Percentiles rank a stretch among this genome's conserved stretches.
phyloP scores from a whole-genome alignment of 1,140 invertebrate genomes.

The Drosophila tsacasi region DNA sequence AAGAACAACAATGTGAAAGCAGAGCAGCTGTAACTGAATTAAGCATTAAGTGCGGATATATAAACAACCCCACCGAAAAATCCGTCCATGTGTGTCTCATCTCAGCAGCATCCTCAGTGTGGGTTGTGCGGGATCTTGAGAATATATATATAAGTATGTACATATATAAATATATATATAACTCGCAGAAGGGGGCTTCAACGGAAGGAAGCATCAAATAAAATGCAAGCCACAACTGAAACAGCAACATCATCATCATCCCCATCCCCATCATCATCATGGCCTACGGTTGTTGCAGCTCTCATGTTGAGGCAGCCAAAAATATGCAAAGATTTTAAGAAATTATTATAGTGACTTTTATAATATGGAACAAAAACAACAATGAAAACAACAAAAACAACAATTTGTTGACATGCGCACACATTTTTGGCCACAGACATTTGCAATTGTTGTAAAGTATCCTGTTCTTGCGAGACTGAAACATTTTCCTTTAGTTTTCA shows the following conservation, averaged over 20 bases:
- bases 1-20: constrained; percentile 55
- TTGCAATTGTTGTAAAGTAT: constrained; percentile 72
- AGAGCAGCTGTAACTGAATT: constrained; percentile 81
- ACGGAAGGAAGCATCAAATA: constrained; percentile 81
- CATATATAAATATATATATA: constrained; percentile 12
- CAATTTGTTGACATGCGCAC: constrained; percentile 80
- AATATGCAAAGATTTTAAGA: constrained; percentile 78
- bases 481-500: constrained; percentile 50
- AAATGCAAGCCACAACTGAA: constrained; percentile 64
- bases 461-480: constrained; percentile 59
- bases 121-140: constrained; percentile 31
- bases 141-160: not conserved
- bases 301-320: constrained; percentile 31
- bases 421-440: constrained; percentile 63
- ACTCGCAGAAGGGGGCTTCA: constrained; percentile 51
- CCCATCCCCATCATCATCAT: not conserved
- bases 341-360: constrained; percentile 82
- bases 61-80: constrained; percentile 80
- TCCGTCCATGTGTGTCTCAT: constrained; percentile 47
- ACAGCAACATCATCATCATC: constrained; percentile 11
- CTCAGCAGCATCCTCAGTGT: constrained; percentile 16
- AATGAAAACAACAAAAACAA: not conserved
- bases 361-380: constrained; percentile 56
- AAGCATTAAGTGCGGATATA: constrained; percentile 84
- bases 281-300: constrained; percentile 8